phyloP scores from a whole-genome alignment of 2,888 invertebrate species.

The Agriopis marginaria region DNA sequence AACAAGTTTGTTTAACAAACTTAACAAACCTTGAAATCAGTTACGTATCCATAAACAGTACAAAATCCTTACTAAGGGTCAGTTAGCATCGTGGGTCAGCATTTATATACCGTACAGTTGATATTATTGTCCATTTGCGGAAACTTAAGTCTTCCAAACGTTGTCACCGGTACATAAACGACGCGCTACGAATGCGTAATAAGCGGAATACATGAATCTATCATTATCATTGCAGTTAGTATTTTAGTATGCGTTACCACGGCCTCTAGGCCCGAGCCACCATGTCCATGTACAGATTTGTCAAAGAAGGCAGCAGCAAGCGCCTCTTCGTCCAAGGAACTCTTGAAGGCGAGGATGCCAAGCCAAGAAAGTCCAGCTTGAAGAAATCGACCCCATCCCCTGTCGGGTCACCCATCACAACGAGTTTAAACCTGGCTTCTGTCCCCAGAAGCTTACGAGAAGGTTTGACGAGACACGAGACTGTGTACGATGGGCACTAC shows the following conservation, averaged over 20 bases:
- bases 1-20: neutral
- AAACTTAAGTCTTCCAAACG: constrained; percentile 31
- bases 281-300: constrained; percentile 93
- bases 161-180: constrained; percentile 50
- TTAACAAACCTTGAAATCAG: constrained; percentile 13
- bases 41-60: constrained; percentile 23
- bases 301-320: constrained; percentile 88
- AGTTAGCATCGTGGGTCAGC: constrained; percentile 22
- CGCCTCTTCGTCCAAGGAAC: constrained; percentile 92
- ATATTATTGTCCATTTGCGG: constrained; percentile 37
- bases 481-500: constrained; percentile 82
- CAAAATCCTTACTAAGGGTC: constrained; percentile 23
- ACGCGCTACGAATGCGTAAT: constrained; percentile 79
- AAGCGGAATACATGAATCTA: constrained; percentile 41
- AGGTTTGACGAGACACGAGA: constrained; percentile 81
- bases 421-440: constrained; percentile 86
- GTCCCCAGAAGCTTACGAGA: constrained; percentile 85
- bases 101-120: constrained; percentile 22
- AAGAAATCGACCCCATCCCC: constrained; percentile 80
- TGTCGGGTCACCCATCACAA: constrained; percentile 88
- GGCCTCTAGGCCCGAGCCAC: constrained; percentile 76
- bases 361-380: constrained; percentile 82
- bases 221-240: constrained; percentile 60
- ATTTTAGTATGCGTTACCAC: constrained; percentile 70
- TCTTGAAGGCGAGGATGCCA: constrained; percentile 87